These are phyloP conservation scores for Caretta caretta DNA, from an alignment of 2,113 vertebrate species.

Conservation along the genomic window DNA sequence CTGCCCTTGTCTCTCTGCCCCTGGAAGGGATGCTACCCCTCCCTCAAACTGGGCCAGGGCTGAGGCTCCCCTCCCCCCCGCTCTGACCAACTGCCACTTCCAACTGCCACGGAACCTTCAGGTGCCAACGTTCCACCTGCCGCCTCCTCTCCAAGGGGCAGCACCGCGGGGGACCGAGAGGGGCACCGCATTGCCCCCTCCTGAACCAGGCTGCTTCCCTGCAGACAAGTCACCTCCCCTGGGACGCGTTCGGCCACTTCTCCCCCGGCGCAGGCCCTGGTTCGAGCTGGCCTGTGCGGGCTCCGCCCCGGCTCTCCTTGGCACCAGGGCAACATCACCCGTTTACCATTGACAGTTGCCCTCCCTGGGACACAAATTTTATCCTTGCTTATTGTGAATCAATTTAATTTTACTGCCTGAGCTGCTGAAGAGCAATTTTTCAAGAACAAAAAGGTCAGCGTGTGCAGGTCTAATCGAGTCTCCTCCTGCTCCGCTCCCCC, in stretches of 20 bases:
- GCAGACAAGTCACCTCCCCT: background rate
- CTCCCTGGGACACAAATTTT: slow-evolving; percentile 14
- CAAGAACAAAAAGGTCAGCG: slow-evolving; percentile 60
- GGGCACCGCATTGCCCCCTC: background rate
- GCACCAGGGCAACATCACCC: background rate
- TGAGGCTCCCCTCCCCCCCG: background rate
- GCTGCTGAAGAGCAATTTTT: slow-evolving; percentile 51
- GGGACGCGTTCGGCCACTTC: background rate
- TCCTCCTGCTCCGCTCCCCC: background rate
- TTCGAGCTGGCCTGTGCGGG: no score
- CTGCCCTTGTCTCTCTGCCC: background rate
- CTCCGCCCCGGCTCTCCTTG: background rate
- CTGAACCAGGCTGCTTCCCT: background rate
- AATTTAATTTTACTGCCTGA: slow-evolving; percentile 67
- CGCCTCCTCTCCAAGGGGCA: background rate
- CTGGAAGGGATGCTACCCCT: background rate
- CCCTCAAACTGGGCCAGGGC: background rate
- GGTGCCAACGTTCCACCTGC: background rate
- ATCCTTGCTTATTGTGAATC: slow-evolving; percentile 38
- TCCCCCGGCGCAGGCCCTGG: fast-evolving
- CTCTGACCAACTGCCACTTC: background rate
- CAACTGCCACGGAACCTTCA: background rate
- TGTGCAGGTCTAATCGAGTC: slow-evolving; percentile 27
- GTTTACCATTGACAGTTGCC: fast-evolving
- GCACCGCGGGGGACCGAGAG: fast-evolving